phyloP scores from a whole-genome alignment of 2,113 vertebrate genomes.

The Picathartes gymnocephalus region DNA sequence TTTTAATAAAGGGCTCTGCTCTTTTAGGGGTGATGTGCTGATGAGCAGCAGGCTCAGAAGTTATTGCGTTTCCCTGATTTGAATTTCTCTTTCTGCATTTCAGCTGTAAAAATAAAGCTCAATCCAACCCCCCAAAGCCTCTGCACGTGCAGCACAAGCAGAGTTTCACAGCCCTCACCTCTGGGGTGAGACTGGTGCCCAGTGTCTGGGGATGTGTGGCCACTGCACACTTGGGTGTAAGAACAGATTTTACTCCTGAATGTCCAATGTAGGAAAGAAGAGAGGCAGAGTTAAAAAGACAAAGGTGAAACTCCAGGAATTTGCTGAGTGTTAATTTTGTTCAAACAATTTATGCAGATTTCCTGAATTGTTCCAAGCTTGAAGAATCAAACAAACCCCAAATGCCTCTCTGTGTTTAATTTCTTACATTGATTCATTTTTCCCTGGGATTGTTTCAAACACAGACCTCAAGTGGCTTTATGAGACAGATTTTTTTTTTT shows the following conservation, averaged over 20 bases:
- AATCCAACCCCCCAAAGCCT: not conserved
- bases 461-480: not conserved
- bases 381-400: not conserved
- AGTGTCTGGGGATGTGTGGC: not conserved
- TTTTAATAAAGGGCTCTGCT: conserved; percentile 63
- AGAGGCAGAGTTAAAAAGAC: not conserved
- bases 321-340: not conserved
- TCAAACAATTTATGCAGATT: not conserved
- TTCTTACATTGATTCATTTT: not conserved
- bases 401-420: not conserved
- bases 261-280: not conserved
- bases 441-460: not conserved
- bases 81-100: conserved; percentile 38
- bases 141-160: not conserved
- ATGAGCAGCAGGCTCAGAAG: conserved; percentile 6
- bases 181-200: not conserved
- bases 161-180: rapidly evolving
- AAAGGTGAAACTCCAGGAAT: conserved; percentile 3
- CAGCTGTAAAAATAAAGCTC: not conserved
- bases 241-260: not conserved
- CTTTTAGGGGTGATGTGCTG: conserved; percentile 22
- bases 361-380: not conserved
- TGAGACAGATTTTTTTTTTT: not conserved
- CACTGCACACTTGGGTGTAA: not conserved
- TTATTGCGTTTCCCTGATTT: conserved; percentile 50